phyloP scores from a whole-genome alignment of 2,797 vertebrate genomes.

The Phataginus tricuspis region DNA sequence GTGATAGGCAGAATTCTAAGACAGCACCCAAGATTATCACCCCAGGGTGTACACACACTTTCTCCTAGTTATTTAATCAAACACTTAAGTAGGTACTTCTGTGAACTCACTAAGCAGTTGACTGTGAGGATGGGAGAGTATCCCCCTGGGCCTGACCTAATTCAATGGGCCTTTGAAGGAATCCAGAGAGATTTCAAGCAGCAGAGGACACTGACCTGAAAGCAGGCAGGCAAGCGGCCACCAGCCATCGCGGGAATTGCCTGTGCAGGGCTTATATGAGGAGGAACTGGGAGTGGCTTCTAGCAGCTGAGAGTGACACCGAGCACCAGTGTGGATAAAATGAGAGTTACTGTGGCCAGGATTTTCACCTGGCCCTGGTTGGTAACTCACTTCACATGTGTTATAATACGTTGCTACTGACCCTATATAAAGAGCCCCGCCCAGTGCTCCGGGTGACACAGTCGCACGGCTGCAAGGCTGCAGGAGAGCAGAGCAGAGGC shows the following conservation, averaged over 20 bases:
- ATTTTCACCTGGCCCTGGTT: too few species aligned
- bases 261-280: too few species aligned
- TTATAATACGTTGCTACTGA: too few species aligned
- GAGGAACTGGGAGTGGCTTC: background rate
- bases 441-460: too few species aligned
- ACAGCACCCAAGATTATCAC: background rate
- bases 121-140: background rate
- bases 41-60: accelerated
- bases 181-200: background rate
- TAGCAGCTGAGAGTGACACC: accelerated
- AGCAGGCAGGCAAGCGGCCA: background rate
- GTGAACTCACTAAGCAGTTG: background rate
- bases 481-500: too few species aligned
- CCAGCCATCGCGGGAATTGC: accelerated
- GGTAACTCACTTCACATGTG: too few species aligned
- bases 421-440: too few species aligned
- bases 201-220: background rate
- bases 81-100: background rate
- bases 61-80: background rate
- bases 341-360: too few species aligned
- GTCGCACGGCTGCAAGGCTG: too few species aligned
- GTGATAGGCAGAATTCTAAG: background rate
- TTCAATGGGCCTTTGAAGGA: background rate
- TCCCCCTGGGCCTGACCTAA: background rate
- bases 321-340: too few species aligned